Percentiles rank a stretch among this genome's conserved stretches.
Conservation (phyloP, 1,140 invertebrate genomes). For the Notospermus geniculatus region DNA sequence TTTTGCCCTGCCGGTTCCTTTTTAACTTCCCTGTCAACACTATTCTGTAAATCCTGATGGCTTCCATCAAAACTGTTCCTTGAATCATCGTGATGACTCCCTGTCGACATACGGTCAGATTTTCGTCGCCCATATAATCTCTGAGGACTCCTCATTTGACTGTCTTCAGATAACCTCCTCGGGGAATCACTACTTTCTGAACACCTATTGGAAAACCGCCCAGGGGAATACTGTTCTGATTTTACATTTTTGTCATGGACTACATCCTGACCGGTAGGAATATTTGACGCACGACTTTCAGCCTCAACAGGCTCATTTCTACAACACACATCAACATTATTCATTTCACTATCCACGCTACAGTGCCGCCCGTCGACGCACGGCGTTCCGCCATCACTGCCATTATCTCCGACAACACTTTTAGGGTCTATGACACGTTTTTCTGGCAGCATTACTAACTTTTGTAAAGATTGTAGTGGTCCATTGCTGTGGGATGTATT, state of each 20-base stretch:
- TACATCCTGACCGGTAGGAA: too few relatives aligned
- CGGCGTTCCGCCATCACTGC: not conserved
- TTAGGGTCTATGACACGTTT: slow-evolving; percentile 49
- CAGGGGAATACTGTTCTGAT: too few relatives aligned
- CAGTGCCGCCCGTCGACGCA: slow-evolving; percentile 1
- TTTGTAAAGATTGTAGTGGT: slow-evolving; percentile 49
- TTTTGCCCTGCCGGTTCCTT: too few relatives aligned
- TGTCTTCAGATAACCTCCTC: too few relatives aligned
- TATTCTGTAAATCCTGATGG: not conserved
- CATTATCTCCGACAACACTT: slow-evolving; percentile 36
- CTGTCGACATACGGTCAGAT: not conserved
- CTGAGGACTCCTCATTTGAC: too few relatives aligned
- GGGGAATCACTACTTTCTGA: too few relatives aligned
- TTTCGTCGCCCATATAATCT: too few relatives aligned
- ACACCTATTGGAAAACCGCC: too few relatives aligned
- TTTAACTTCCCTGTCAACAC: too few relatives aligned
- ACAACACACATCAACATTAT: too few relatives aligned
- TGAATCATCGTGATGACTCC: not conserved
- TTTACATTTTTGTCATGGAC: too few relatives aligned
- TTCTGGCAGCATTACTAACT: slow-evolving; percentile 49
- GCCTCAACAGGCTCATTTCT: not conserved
- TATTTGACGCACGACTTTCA: not conserved
- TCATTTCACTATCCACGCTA: slow-evolving; percentile 7
- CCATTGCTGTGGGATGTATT: slow-evolving; percentile 18
- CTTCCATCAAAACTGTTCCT: not conserved